phyloP scores from a whole-genome alignment of 2,113 vertebrate species.

The Paramormyrops kingsleyae region DNA sequence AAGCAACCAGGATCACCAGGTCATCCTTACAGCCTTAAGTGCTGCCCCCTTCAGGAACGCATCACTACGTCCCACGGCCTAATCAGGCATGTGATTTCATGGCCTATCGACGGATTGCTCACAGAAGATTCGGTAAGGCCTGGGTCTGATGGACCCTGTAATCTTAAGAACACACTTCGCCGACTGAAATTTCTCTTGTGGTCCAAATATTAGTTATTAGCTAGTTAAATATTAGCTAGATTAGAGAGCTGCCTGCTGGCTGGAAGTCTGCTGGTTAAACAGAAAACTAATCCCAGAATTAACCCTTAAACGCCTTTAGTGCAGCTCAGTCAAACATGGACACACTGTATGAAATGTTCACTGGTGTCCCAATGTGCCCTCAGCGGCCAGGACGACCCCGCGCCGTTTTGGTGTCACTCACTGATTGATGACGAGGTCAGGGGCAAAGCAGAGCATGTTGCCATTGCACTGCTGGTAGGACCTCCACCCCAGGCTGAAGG shows the following conservation, averaged over 20 bases:
- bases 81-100: neutral
- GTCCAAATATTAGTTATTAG: neutral
- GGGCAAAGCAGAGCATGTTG: constrained; percentile 87
- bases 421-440: constrained; percentile 96
- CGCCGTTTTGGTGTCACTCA: constrained; percentile 52
- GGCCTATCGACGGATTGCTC: neutral
- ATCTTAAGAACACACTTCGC: neutral
- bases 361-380: neutral
- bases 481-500: constrained; percentile 90
- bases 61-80: neutral
- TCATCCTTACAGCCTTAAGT: neutral
- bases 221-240: neutral
- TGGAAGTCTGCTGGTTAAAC: neutral
- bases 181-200: neutral
- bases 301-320: neutral
- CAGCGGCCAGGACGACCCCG: neutral
- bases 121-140: neutral
- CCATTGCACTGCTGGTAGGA: constrained; percentile 86
- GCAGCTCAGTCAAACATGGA: neutral
- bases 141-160: neutral
- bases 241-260: neutral
- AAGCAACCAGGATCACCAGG: neutral
- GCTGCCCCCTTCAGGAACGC: neutral
- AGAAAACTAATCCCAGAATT: neutral
- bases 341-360: neutral